Percentiles rank a stretch among this genome's conserved stretches.
phyloP scores from a whole-genome alignment of 2,113 vertebrate genomes.

The Xenopus borealis region DNA sequence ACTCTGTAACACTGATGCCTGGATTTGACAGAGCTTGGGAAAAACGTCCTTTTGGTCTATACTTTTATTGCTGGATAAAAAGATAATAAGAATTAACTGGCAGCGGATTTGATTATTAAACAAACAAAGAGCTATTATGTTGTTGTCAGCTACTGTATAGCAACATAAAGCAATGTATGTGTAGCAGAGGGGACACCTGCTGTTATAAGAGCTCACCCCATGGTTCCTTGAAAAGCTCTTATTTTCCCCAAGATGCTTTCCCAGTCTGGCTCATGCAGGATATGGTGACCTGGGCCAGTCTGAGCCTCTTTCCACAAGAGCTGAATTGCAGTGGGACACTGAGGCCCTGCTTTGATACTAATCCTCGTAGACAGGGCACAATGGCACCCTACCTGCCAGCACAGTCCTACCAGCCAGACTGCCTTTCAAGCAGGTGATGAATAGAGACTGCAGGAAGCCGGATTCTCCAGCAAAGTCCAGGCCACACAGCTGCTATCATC shows the following conservation, averaged over 20 bases:
- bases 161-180: constrained; percentile 84
- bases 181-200: constrained; percentile 82
- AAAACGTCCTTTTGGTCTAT: constrained; percentile 9
- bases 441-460: constrained; percentile 89
- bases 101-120: constrained; percentile 58
- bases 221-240: constrained; percentile 76
- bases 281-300: constrained; percentile 92
- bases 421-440: constrained; percentile 96
- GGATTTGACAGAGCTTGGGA: no score
- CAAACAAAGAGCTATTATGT: constrained; percentile 77
- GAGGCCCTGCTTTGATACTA: constrained; percentile 94
- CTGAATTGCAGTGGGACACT: constrained; percentile 84
- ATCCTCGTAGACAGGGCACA: constrained; percentile 92
- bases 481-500: constrained; percentile 87
- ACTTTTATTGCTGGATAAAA: constrained; percentile 49
- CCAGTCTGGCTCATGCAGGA: constrained; percentile 82
- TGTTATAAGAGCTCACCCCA: constrained; percentile 81
- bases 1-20: no score
- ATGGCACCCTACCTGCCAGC: constrained; percentile 97
- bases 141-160: constrained; percentile 82
- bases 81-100: no score
- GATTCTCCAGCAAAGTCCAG: constrained; percentile 80
- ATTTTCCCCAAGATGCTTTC: constrained; percentile 87
- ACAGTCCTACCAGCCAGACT: constrained; percentile 76
- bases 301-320: constrained; percentile 78